Evolutionary conservation across 2,888 invertebrate genomes (phyloP).

Genomic region (Bhutanitis thaidina): DNA sequence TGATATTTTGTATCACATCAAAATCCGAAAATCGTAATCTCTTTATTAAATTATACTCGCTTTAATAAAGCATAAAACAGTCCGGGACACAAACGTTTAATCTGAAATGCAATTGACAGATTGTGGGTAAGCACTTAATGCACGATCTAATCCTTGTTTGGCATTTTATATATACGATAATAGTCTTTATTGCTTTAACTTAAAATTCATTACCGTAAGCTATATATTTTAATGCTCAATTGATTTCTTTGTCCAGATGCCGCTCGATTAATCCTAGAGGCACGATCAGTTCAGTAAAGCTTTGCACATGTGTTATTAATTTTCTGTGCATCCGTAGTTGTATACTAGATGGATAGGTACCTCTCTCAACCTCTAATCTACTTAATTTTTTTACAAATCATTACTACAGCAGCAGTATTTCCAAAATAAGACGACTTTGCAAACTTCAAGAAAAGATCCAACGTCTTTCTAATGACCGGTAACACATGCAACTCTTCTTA

Average conservation of each 20-base stretch:
- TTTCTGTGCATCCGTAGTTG: too few relatives aligned
- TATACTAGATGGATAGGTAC: too few relatives aligned
- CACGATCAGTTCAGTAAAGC: constrained; percentile 11
- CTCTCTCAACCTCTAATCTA: too few relatives aligned
- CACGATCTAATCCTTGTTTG: constrained; percentile 15
- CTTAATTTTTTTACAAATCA: too few relatives aligned
- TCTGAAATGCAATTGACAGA: constrained; percentile 15
- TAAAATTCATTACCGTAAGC: neutral
- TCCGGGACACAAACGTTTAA: constrained; percentile 5
- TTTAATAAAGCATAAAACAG: constrained; percentile 8
- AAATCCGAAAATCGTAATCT: constrained; percentile 1
- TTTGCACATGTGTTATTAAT: neutral
- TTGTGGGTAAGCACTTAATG: constrained; percentile 12
- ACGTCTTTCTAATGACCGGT: too few relatives aligned
- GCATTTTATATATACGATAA: neutral
- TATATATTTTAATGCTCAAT: neutral
- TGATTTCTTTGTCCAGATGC: constrained; percentile 11
- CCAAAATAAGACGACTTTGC: too few relatives aligned
- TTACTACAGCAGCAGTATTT: too few relatives aligned
- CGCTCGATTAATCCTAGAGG: constrained; percentile 15
- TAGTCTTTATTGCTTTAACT: neutral
- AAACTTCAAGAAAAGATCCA: too few relatives aligned
- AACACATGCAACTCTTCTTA: too few relatives aligned
- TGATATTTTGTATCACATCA: neutral
- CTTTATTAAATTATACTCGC: constrained; percentile 12